Percentiles rank a stretch among this genome's conserved stretches.
Conservation (phyloP, 1,140 invertebrate species). For the Procambarus clarkii region DNA sequence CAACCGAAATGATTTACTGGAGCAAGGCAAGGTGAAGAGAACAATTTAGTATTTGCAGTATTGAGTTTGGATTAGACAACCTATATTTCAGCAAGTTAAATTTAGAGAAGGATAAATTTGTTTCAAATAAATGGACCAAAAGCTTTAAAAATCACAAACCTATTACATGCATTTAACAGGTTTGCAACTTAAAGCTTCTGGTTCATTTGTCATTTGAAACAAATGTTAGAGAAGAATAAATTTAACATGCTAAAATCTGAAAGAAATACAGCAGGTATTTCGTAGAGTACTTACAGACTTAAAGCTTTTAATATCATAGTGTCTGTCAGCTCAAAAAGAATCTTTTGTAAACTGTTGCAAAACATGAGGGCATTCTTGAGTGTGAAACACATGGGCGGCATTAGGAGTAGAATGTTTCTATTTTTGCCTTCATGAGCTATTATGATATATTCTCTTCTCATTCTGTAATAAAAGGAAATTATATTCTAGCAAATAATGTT, state of each 20-base stretch:
- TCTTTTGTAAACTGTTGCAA: constrained; percentile 30
- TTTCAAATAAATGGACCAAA: too few relatives aligned
- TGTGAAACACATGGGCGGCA: constrained; percentile 63
- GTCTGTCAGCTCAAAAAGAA: constrained; percentile 25
- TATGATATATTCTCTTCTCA: constrained; percentile 50
- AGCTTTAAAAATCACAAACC: too few relatives aligned
- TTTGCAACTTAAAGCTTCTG: too few relatives aligned
- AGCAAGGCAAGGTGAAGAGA: too few relatives aligned
- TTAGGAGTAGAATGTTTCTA: constrained; percentile 51
- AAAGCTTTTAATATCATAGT: not conserved
- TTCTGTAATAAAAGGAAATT: constrained; percentile 24
- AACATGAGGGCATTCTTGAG: constrained; percentile 40
- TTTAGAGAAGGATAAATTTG: too few relatives aligned
- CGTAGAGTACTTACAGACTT: not conserved
- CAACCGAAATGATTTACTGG: too few relatives aligned
- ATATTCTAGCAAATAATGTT: not conserved
- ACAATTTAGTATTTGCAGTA: too few relatives aligned
- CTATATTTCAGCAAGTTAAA: too few relatives aligned
- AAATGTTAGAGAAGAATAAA: too few relatives aligned
- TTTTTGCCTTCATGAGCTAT: constrained; percentile 50
- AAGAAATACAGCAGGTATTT: not conserved
- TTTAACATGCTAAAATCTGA: not conserved
- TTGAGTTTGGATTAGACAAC: too few relatives aligned
- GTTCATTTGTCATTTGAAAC: too few relatives aligned
- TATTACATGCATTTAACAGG: too few relatives aligned